Percentiles rank a stretch among this genome's conserved stretches.
phyloP scores from a whole-genome alignment of 2,797 vertebrate genomes.

The Amphiprion clarkii region DNA sequence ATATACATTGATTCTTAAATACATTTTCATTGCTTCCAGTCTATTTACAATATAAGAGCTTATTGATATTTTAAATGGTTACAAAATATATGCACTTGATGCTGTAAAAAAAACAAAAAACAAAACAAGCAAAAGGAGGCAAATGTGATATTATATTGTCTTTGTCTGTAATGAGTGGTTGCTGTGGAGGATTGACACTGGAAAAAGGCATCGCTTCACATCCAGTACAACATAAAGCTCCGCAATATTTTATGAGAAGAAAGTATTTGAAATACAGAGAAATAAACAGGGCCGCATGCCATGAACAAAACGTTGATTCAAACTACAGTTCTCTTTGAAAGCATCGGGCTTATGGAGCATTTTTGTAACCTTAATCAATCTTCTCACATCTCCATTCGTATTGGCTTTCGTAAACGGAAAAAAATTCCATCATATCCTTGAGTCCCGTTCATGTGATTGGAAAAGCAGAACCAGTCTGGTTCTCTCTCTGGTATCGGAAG shows the following conservation, averaged over 20 bases:
- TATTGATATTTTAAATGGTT: conserved; percentile 79
- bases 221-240: conserved; percentile 29
- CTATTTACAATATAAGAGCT: conserved; percentile 90
- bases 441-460: conserved; percentile 61
- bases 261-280: conserved; percentile 37
- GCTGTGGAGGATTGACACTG: conserved; percentile 29
- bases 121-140: conserved; percentile 55
- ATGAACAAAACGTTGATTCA: conserved; percentile 36
- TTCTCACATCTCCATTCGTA: conserved; percentile 48
- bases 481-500: conserved; percentile 53
- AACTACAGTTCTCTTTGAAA: conserved; percentile 42
- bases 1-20: conserved; percentile 89
- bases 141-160: conserved; percentile 56
- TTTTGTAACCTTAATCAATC: conserved; percentile 66
- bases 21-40: conserved; percentile 80
- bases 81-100: conserved; percentile 72
- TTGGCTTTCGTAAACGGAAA: conserved; percentile 63
- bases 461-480: conserved; percentile 62
- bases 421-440: conserved; percentile 55
- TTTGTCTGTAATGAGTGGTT: conserved; percentile 51
- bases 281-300: conserved; percentile 40
- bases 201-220: conserved; percentile 21
- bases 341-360: conserved; percentile 36
- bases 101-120: conserved; percentile 47
- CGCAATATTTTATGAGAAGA: conserved; percentile 34